Percentiles rank a stretch among this genome's conserved stretches.
Conservation (phyloP, 2,113 vertebrate species). For the Vidua chalybeata region DNA sequence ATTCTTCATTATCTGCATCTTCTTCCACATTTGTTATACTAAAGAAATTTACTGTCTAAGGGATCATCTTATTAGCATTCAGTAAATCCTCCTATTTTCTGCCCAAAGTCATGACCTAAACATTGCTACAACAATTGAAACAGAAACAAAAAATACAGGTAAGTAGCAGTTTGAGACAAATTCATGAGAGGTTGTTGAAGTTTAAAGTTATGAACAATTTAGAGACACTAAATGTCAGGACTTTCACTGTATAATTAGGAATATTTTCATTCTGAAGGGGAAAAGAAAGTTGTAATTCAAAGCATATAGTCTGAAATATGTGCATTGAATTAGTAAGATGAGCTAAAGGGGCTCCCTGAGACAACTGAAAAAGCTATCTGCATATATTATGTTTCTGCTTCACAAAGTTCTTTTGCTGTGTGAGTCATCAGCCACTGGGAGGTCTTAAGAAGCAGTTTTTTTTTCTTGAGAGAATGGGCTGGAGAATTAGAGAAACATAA, state of each 20-base stretch:
- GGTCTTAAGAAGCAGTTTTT: neutral
- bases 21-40: neutral
- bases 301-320: neutral
- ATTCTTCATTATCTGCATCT: neutral
- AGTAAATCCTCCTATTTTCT: neutral
- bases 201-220: neutral
- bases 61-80: neutral
- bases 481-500: slow-evolving; percentile 23
- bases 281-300: neutral
- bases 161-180: neutral
- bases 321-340: neutral
- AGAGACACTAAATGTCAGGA: neutral
- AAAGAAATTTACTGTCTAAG: neutral
- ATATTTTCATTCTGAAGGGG: neutral
- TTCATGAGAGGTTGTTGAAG: neutral
- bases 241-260: neutral
- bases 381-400: slow-evolving; percentile 2
- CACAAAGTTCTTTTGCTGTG: neutral
- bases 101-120: neutral
- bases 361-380: slow-evolving; percentile 14
- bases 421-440: slow-evolving; percentile 34
- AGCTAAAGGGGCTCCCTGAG: neutral
- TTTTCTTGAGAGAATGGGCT: neutral
- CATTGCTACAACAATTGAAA: neutral
- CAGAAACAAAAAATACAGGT: neutral